Base-by-base conservation (phyloP, 2,888 invertebrate species). In the Hypolimnas misippus region DNA sequence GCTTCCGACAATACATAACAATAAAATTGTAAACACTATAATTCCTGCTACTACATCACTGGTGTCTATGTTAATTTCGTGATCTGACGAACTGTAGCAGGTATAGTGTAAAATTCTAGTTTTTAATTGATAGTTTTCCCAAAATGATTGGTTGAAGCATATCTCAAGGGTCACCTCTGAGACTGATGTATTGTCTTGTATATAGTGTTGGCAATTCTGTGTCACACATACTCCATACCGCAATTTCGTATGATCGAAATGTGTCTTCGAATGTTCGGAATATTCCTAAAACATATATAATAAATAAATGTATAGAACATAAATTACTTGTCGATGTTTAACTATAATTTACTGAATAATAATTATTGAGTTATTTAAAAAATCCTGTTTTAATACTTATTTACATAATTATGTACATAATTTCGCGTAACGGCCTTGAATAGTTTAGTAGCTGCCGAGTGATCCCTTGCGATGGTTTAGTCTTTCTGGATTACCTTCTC, bases 191-290 rank as follows among this genome's bases (percentile, higher is more conserved):
- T 49, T 63, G 57, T 70, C 68, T 40, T 58, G 29, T 57, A 17
- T 59, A 42, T 55, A 53, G 8, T 53, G 60, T 67, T 76, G 78
- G 66, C 88, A 89, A 3, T 78, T 79, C 8, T 63, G 72, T 5
- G 78, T 79, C 0, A 86, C 78, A 66, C 88, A 88, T 0, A 89
- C 69, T 2, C 86, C 88, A 70, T 86, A 72, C 56, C 85, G 84
- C 68, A 89, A 76, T 76, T 83, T 79, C 31, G 85, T 81, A 64
- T 88, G 84, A 61, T 89, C 86, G 70, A 76, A 88, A 69, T 89
- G 88, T 68, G 84, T 87, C n/a, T 76, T 33, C 63, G 64, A 78
- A 57, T 82, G 69, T 0, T 76, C 79, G 51, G 88, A 87, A 63
- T 87, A 88, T 57, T 68, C 82, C 88, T 89, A 4, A 38, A 38